Evolutionary conservation across 92 coral and sea anemone genomes (phyloP), one percentile per base, ranked within the genome.

Genomic region (Porites lobata): DNA sequence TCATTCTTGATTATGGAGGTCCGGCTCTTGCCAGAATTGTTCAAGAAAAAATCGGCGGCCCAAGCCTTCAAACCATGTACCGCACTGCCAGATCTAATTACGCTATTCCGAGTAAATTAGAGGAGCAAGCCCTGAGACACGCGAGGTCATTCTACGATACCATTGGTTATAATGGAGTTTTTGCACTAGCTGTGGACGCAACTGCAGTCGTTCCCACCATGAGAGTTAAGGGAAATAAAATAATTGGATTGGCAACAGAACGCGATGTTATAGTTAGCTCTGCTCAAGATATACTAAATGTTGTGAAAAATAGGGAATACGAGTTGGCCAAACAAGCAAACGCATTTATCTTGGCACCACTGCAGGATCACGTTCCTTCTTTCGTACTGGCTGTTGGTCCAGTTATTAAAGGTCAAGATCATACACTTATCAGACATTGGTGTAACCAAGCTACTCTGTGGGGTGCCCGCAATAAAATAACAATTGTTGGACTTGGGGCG

Each of bases 401-500:
- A n/a, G n/a, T 73, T 12, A 2, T 73, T 21, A 7, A 8, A 19
- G 78, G 61, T 18, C 24, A 74, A 17, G 19, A 8, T 17, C 19
- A 18, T 9, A 50, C 61, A 47, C 61, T 74, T 8, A 13, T 10
- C 18, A 7, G 32, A 26, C 32, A 50, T 13, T 47, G 61, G 78
- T 53, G 8, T 53, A 50, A 53, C 14, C n/a, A 74, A 74, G 78
- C 61, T 5, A 17, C 51, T 74, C 62, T 9, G 13, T 15, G 6
- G 58, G 86, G 77, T 26, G 11, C 14, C 6, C 17, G 13, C 11
- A 69, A 69, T 11, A 24, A 69, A 4, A 24, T 69, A 3, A 3
- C 11, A 7, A 68, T 68, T 29, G 26, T 82, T 67, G 86, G 86
- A 10, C 9, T 81, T 67, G 86, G 86, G 5, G 76, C 51, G 22